Evolutionary conservation across 1,140 invertebrate genomes (phyloP), one percentile per base, ranked within the genome.

Genomic region (Harpegnathos saltator): DNA sequence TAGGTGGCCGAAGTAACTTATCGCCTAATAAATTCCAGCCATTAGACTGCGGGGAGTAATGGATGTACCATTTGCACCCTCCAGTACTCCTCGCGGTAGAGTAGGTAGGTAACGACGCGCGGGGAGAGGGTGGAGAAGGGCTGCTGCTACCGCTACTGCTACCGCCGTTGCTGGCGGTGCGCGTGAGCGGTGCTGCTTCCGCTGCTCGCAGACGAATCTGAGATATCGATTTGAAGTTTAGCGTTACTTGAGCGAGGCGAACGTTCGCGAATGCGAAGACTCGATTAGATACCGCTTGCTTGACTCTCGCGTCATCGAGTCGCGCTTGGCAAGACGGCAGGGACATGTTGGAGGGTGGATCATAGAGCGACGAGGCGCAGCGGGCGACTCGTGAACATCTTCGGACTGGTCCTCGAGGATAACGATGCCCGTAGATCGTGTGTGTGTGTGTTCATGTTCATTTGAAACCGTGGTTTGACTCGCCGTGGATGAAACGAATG

Each of bases 21-120:
- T 91, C 89, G 89, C 85, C 91, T 89, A 92, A 91, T 92, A 92
- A 92, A 92, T 92, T 91, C 90, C 85, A 87, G 85, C 91, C 89
- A 92, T 92, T 92, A 92, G 87, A 92, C 86, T 91, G 88, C 74
- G 83, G 90, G 90, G 89, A 91, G 87, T 91, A 91, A 92, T 91
- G 91, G 86, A 90, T 89, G 90, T 91, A 90, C 85, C 89, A 91
- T 91, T 92, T 91, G 86, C 85, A 87, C 90, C 83, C 85, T 88
- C 87, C 87, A 80, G 83, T 89, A 88, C 86, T 78, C 83, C 82
- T 80, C 68, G 78, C 29, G 69, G 73, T 74, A 26, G 74, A 38
- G 62, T 83, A 83, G 68, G 62, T 50, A 9, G 61, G 63, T 52
- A 56, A 81, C 19, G 48, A 82, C 14, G 83, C 22, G 22, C 19